Evolutionary conservation across 1,140 invertebrate genomes (phyloP).

Genomic region (Drosophila arizonae): DNA sequence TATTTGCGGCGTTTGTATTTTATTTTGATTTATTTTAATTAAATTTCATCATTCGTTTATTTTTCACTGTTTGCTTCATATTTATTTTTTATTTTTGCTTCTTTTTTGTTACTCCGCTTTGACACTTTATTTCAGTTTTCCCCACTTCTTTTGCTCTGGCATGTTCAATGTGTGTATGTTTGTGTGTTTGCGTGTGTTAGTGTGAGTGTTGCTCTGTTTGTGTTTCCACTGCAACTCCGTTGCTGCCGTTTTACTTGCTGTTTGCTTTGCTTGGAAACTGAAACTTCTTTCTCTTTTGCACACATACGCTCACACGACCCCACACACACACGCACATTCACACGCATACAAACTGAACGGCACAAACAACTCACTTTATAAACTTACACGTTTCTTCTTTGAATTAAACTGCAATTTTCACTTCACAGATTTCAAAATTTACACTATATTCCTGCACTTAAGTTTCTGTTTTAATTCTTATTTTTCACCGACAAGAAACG

Average conservation of each 20-base stretch:
- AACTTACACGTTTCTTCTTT: constrained; percentile 54
- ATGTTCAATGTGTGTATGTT: constrained; percentile 28
- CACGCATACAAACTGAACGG: constrained; percentile 36
- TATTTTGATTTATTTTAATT: constrained; percentile 58
- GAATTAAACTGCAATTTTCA: constrained; percentile 30
- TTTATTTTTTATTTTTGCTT: constrained; percentile 14
- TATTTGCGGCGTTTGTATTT: constrained; percentile 41
- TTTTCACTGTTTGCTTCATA: constrained; percentile 10
- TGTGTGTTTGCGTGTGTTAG: constrained; percentile 22
- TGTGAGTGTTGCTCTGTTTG: constrained; percentile 54
- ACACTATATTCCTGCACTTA: constrained; percentile 43
- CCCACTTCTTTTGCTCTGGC: constrained; percentile 60
- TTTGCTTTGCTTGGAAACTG: constrained; percentile 60
- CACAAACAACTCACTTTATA: constrained; percentile 40
- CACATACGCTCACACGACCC: constrained; percentile 31
- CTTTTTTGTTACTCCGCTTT: constrained; percentile 56
- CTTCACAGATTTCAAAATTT: constrained; percentile 25
- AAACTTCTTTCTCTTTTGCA: constrained; percentile 72
- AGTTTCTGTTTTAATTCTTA: constrained; percentile 34
- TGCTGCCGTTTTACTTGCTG: constrained; percentile 42
- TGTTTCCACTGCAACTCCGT: constrained; percentile 71
- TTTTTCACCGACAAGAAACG: constrained; percentile 49
- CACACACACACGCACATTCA: constrained; percentile 24
- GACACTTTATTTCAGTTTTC: constrained; percentile 70
- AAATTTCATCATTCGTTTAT: constrained; percentile 45